Base-by-base conservation (phyloP, 2,888 invertebrate genomes). In the Mesoligia furuncula region DNA sequence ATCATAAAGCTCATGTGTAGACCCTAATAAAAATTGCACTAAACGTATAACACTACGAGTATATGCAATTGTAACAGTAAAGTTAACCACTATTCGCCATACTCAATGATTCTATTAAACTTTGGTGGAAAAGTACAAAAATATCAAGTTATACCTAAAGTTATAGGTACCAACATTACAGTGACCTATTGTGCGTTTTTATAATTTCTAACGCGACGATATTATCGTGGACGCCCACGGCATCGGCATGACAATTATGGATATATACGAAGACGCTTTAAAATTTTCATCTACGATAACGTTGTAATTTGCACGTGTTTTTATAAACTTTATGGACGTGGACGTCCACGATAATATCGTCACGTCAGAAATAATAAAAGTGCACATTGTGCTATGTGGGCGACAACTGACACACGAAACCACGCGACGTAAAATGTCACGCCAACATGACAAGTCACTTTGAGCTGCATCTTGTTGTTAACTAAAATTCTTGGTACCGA, bases 71-170 rank as follows among this genome's bases (percentile, higher is more conserved):
- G 3, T 36, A 75, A 39, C 20, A 65, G 65, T n/a, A 27, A 67
- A 45, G n/a, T n/a, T n/a, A n/a, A n/a, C n/a, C n/a, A 73, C 20
- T n/a, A 80, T 48, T 68, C 13, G 5, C 67, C 45, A 65, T 24
- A 51, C n/a, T 51, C 17, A 67, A 39, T 67, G 36, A 42, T 42
- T 36, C n/a, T n/a, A n/a, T n/a, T n/a, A n/a, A n/a, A n/a, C n/a
- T n/a, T n/a, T n/a, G n/a, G n/a, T n/a, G n/a, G n/a, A n/a, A n/a
- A n/a, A n/a, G n/a, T n/a, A n/a, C n/a, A 31, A 31, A 17, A 31
- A 6, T 31, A 17, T 11, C 0, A 15, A 36, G 24, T 6, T 9
- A 11, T 71, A n/a, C n/a, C n/a, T n/a, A 13, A 36, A 15, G n/a
- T 13, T 48, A 3, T 17, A 39, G n/a, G 27, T 27, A 6, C 17